Percentiles rank a stretch among this genome's conserved stretches.
These are phyloP conservation scores for Pelvicachromis taeniatus DNA, from an alignment of 2,113 vertebrate species.

Conservation along the genomic window DNA sequence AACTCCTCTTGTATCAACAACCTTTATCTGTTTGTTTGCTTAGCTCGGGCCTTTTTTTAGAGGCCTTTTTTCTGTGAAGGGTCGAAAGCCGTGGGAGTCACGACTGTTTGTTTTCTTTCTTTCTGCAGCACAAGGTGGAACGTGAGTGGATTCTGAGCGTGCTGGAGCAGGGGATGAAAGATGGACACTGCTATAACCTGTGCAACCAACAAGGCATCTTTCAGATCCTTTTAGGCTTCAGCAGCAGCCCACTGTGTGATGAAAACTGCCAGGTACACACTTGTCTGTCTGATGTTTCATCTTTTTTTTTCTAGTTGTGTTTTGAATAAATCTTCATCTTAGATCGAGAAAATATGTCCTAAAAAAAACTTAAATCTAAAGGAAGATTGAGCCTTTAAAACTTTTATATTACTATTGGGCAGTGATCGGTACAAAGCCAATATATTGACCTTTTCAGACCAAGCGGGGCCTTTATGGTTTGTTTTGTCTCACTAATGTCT, in stretches of 20 bases:
- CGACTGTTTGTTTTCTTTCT: neutral
- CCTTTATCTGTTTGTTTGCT: constrained; percentile 34
- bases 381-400: neutral
- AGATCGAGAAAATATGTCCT: neutral
- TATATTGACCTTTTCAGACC: neutral
- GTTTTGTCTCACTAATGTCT: neutral
- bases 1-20: constrained; percentile 1
- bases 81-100: neutral
- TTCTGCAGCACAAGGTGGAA: constrained; percentile 80
- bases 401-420: neutral
- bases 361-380: neutral
- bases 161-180: constrained; percentile 81
- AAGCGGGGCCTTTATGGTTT: neutral
- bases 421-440: neutral
- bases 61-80: neutral
- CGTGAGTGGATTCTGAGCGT: constrained; percentile 84
- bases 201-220: constrained; percentile 84
- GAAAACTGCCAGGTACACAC: constrained; percentile 74
- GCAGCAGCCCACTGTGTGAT: constrained; percentile 83
- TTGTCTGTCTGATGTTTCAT: neutral
- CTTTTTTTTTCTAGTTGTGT: neutral
- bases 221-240: constrained; percentile 82
- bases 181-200: constrained; percentile 80
- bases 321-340: neutral
- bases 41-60: neutral